A percentile compares a stretch with the other conserved stretches of the same genome.
Evolutionary conservation across 2,888 invertebrate species (phyloP).

Genomic region (Cabera pusaria): DNA sequence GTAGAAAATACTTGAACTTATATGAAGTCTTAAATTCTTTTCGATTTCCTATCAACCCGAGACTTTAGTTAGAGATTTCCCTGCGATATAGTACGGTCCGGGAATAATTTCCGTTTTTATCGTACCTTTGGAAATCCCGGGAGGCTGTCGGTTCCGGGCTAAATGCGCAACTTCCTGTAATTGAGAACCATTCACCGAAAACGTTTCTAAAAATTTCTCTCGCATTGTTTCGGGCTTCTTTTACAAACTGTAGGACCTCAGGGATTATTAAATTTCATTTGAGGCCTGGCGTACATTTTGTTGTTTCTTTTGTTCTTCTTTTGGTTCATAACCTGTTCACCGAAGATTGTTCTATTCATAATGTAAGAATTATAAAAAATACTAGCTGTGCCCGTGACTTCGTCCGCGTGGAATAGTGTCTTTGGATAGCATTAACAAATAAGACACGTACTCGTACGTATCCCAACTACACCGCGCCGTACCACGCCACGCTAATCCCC

Average conservation of each 20-base stretch:
- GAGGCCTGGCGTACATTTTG: constrained; percentile 8
- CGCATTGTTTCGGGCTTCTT: constrained; percentile 40
- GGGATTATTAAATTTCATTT: constrained; percentile 25
- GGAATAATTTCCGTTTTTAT: constrained; percentile 30
- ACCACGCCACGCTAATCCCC: no score
- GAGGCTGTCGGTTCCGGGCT: constrained; percentile 38
- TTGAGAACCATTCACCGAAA: constrained; percentile 47
- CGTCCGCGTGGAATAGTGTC: no score
- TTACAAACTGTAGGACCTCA: constrained; percentile 23
- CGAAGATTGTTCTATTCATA: no score
- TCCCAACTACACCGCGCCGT: no score
- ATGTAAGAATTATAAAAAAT: no score
- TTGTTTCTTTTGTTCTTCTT: constrained; percentile 20
- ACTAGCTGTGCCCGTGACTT: no score
- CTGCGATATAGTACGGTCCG: constrained; percentile 21
- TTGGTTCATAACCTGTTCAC: no score
- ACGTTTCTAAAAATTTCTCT: constrained; percentile 36
- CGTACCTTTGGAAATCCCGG: constrained; percentile 40
- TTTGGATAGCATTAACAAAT: no score
- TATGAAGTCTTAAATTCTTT: neutral
- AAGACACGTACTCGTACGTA: no score
- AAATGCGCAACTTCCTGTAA: constrained; percentile 48
- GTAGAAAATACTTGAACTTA: no score
- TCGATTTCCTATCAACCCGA: constrained; percentile 13
- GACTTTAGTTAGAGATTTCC: constrained; percentile 24